These are phyloP conservation scores for Pocillopora meandrina DNA, from an alignment of 92 coral and sea anemone species.

Conservation along the genomic window DNA sequence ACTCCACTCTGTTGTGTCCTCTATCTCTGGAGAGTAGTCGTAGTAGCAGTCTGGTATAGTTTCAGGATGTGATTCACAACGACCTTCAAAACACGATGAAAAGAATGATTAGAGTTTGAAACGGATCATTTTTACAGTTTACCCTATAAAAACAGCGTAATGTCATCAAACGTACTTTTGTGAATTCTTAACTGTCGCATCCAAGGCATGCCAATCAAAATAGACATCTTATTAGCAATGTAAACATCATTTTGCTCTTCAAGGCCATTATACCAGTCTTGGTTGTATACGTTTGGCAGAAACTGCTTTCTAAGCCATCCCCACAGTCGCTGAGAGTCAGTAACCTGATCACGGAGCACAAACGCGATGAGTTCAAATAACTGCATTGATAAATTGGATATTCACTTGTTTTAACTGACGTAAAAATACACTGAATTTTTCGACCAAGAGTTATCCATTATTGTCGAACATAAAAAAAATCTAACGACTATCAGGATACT, in stretches of 20 bases:
- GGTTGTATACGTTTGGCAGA: conserved; percentile 38
- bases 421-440: no score
- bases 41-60: conserved; percentile 16
- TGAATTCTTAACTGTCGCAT: conserved; percentile 35
- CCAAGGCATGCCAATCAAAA: conserved; percentile 52
- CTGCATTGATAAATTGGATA: no score
- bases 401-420: no score
- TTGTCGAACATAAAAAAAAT: no score
- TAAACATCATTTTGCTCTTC: conserved; percentile 15
- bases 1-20: conserved; percentile 15
- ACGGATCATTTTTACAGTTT: no score
- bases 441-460: no score
- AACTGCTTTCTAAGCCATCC: conserved; percentile 37
- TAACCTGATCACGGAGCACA: neutral
- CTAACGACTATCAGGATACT: no score
- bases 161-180: neutral
- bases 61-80: conserved; percentile 46
- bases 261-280: conserved; percentile 41
- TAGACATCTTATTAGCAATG: conserved; percentile 37
- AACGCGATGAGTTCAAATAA: neutral
- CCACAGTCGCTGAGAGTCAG: conserved; percentile 7
- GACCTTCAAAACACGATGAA: conserved; percentile 32
- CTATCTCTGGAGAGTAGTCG: conserved; percentile 13
- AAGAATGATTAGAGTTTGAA: no score
- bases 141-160: no score